These are phyloP conservation scores for Sylvilagus bachmani DNA, from an alignment of 2,113 vertebrate genomes.

Conservation along the genomic window DNA sequence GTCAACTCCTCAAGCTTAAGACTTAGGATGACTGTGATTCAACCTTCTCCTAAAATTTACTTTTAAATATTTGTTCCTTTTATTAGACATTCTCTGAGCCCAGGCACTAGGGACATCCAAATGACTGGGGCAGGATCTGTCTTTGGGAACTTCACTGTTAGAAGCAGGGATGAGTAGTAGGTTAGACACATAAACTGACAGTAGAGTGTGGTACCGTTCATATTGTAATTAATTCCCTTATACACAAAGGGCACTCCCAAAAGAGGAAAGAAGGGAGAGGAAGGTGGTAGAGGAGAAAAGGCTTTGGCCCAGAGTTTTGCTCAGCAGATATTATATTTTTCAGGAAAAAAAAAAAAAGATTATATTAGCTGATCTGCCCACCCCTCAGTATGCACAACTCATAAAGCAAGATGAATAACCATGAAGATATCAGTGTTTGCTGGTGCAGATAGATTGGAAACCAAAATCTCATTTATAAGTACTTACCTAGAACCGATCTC, in stretches of 20 bases:
- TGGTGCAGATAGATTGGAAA: slow-evolving; percentile 64
- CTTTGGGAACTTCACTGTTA: neutral
- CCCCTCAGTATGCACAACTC: slow-evolving; percentile 69
- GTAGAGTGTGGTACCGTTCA: neutral
- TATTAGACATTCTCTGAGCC: slow-evolving; percentile 12
- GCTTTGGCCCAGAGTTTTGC: slow-evolving; percentile 42
- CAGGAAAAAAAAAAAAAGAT: neutral
- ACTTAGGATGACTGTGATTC: neutral
- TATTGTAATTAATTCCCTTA: neutral
- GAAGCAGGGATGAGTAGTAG: neutral
- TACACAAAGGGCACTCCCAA: neutral
- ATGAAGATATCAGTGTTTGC: slow-evolving; percentile 78
- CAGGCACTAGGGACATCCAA: neutral
- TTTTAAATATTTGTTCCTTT: slow-evolving; percentile 21
- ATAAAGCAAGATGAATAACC: slow-evolving; percentile 78
- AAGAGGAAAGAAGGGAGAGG: neutral
- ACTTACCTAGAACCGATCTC: slow-evolving; percentile 68
- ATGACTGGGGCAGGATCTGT: neutral
- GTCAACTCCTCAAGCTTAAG: neutral
- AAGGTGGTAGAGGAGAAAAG: neutral
- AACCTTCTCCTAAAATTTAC: neutral
- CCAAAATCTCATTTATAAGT: slow-evolving; percentile 68
- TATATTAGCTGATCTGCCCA: slow-evolving; percentile 49
- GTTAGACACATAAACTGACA: neutral
- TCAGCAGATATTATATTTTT: neutral